These are phyloP conservation scores for Brachylomia viminalis DNA, from an alignment of 2,888 invertebrate species.

Conservation along the genomic window DNA sequence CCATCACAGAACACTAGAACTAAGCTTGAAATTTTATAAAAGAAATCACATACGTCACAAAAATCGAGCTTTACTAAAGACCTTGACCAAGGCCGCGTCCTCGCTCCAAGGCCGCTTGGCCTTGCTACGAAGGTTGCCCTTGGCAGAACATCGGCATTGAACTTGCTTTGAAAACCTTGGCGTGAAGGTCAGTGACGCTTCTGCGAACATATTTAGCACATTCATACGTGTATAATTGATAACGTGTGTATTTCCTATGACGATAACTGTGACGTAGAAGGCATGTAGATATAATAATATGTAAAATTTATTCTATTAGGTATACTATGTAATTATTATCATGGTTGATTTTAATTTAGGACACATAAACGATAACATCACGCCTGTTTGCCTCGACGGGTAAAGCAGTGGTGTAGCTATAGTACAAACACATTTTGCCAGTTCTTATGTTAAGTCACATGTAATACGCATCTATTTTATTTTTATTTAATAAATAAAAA, in stretches of 20 bases:
- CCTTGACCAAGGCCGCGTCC: constrained; percentile 63
- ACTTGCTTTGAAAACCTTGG: constrained; percentile 64
- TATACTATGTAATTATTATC: background rate
- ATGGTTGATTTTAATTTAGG: background rate
- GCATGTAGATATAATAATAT: background rate
- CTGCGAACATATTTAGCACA: constrained; percentile 46
- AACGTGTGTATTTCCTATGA: background rate
- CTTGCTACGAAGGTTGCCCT: constrained; percentile 71
- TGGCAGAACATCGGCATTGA: constrained; percentile 47
- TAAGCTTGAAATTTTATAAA: background rate
- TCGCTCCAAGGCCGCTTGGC: constrained; percentile 72
- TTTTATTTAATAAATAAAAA: too few species aligned
- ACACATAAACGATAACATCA: too few species aligned
- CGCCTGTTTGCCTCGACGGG: too few species aligned
- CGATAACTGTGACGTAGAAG: constrained; percentile 9
- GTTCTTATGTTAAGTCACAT: too few species aligned
- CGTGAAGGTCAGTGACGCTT: constrained; percentile 51
- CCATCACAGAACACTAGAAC: background rate
- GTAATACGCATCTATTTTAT: too few species aligned
- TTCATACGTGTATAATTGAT: constrained; percentile 5
- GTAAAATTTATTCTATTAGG: background rate
- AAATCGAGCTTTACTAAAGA: constrained; percentile 4
- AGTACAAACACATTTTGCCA: too few species aligned
- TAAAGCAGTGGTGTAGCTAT: too few species aligned
- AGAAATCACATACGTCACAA: too few species aligned